Evolutionary conservation across 2,888 invertebrate species (phyloP).

Genomic region (Plagodis dolabraria): DNA sequence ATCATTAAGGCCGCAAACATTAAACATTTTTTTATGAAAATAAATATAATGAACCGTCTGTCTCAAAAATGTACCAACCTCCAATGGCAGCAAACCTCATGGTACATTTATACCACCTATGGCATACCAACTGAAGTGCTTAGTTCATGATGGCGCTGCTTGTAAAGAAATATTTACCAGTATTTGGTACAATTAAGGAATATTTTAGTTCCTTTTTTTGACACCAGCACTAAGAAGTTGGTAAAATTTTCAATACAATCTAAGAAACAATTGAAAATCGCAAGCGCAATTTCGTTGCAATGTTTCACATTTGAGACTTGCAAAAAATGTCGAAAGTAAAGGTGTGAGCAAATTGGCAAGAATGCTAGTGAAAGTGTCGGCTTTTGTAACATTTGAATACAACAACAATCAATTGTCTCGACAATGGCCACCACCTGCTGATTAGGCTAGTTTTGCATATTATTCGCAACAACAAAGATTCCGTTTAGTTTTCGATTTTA

Average conservation of each 20-base stretch:
- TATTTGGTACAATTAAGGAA: no score
- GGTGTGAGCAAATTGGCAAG: conserved; percentile 64
- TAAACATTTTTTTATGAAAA: conserved; percentile 59
- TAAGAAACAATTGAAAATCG: conserved; percentile 16
- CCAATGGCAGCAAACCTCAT: background rate
- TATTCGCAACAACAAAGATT: conserved; percentile 66
- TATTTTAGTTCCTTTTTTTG: background rate
- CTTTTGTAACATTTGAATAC: conserved; percentile 41
- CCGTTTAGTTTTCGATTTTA: conserved; percentile 65
- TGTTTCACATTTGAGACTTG: conserved; percentile 11
- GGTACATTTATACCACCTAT: background rate
- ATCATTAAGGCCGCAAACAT: conserved; percentile 53
- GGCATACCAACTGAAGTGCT: no score
- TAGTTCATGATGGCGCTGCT: no score
- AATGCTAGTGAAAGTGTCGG: conserved; percentile 74
- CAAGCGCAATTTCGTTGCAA: background rate
- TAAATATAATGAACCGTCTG: conserved; percentile 3
- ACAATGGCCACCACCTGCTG: conserved; percentile 75
- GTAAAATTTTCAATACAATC: no score
- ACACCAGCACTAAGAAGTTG: background rate
- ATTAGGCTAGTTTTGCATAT: conserved; percentile 71
- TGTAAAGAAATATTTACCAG: no score
- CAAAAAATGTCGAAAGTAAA: conserved; percentile 60
- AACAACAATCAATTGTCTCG: conserved; percentile 46
- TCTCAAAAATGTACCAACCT: conserved; percentile 7